phyloP scores from a whole-genome alignment of 2,797 vertebrate genomes.

The Aselliscus stoliczkanus region DNA sequence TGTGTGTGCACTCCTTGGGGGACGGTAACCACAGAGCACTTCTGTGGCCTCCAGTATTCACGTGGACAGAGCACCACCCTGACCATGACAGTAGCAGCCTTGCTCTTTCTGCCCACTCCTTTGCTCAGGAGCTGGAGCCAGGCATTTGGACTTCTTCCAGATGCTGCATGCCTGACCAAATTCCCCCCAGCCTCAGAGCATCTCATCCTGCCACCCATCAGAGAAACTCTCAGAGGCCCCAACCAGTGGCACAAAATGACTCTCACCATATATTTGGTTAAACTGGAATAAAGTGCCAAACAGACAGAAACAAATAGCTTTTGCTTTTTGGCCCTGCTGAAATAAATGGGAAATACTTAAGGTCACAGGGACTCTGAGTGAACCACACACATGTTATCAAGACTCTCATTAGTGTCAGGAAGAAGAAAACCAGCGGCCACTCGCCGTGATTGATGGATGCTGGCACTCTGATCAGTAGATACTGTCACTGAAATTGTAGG shows the following conservation, averaged over 20 bases:
- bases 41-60: background rate
- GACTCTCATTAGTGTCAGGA: background rate
- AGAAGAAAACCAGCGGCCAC: background rate
- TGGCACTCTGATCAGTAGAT: background rate
- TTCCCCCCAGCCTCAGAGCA: background rate
- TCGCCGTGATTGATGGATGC: background rate
- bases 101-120: background rate
- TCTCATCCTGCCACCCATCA: background rate
- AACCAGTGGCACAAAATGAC: background rate
- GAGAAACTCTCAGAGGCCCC: background rate
- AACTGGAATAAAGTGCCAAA: background rate
- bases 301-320: background rate
- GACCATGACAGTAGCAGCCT: background rate
- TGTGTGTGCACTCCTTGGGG: background rate
- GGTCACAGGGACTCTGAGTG: background rate
- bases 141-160: background rate
- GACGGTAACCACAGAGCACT: background rate
- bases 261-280: slow-evolving; percentile 5
- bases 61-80: background rate
- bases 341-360: background rate
- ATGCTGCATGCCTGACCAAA: background rate
- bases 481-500: background rate
- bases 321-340: background rate
- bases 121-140: background rate
- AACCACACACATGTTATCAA: background rate